Evolutionary conservation across 2,113 vertebrate species (phyloP), one percentile per base, ranked within the genome.

Genomic region (Sinocyclocheilus grahami): DNA sequence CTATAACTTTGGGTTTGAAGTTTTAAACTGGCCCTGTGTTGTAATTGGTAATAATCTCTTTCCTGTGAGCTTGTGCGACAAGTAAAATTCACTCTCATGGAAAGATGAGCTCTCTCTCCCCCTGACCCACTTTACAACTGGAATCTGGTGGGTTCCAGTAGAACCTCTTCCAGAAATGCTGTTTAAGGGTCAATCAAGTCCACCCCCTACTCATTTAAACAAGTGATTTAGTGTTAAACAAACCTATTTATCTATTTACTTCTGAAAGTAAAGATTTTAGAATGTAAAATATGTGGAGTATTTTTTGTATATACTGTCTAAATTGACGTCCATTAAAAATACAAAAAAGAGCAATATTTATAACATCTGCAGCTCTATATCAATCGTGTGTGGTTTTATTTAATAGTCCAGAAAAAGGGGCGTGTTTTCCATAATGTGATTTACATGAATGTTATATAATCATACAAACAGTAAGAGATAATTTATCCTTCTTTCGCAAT

Each of bases 31-130:
- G 14, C 16, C 16, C 48, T 60, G 5, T 14, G n/a, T 5, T 85
- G 30, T 20, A 58, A 78, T 67, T 27, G 24, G 9, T 78, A 33
- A 33, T 84, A 87, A 65, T 58, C 80, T 53, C 86, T 78, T 46
- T 79, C 24, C 11, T 82, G 46, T 67, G 39, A 62, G 78, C 22
- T 85, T 46, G 46, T 86, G 53, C 85, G 63, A 75, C 83, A 78
- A 12, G 81, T 60, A 78, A 48, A 67, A 71, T 24, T 58, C 16
- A 33, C 22, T 24, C 20, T 4, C 5, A 20, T 71, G 89, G 91
- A 91, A 91, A 92, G 90, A 60, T 27, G 86, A 91, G 62, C 30
- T 85, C 46, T 82, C 51, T 24, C n/a, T 78, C 82, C 83, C 63
- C 67, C 20, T 55, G 81, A 30, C 51, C 82, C 48, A 74, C 77